Evolutionary conservation across 1,140 invertebrate species (phyloP), one percentile per base, ranked within the genome.

Genomic region (Drosophila pandora): DNA sequence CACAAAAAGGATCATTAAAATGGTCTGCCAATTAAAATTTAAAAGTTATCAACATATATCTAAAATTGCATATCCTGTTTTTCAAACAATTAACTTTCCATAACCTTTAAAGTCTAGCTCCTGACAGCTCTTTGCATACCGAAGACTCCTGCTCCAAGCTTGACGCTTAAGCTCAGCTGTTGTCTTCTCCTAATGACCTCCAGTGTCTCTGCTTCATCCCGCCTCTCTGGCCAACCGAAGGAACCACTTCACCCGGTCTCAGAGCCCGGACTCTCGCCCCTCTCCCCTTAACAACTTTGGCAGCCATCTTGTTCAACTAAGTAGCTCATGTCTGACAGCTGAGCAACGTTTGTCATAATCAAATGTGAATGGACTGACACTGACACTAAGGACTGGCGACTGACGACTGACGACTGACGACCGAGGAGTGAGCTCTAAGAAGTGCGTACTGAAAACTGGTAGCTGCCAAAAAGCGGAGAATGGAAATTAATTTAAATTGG

Each of bases 401-500:
- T 43, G 48, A 34, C n/a, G 55, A 30, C 57, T 23, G 22, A 3
- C 8, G 8, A 47, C 62, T 62, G 53, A 43, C 23, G 39, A 45
- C 28, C 23, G 54, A 28, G 37, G 22, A 48, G 54, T 45, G 54
- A 37, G 13, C 50, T 25, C 58, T 9, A 10, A 5, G n/a, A 12
- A 49, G 58, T 62, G 53, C 69, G 32, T n/a, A 71, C 58, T 63
- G 49, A 78, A 79, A 78, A 79, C 76, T 75, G 63, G 77, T 77
- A 80, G 78, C 56, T 72, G 75, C 79, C 76, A 70, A 62, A 63
- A 64, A 78, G 54, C 71, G 74, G 57, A 67, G 79, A 85, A 57
- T 62, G 65, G 63, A 85, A 90, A 91, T 91, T 91, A 81, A 81
- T 90, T 90, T 88, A 91, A 91, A 91, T 91, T 81, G 82, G 64